phyloP scores from a whole-genome alignment of 2,797 vertebrate genomes.

The Moxostoma hubbsi region DNA sequence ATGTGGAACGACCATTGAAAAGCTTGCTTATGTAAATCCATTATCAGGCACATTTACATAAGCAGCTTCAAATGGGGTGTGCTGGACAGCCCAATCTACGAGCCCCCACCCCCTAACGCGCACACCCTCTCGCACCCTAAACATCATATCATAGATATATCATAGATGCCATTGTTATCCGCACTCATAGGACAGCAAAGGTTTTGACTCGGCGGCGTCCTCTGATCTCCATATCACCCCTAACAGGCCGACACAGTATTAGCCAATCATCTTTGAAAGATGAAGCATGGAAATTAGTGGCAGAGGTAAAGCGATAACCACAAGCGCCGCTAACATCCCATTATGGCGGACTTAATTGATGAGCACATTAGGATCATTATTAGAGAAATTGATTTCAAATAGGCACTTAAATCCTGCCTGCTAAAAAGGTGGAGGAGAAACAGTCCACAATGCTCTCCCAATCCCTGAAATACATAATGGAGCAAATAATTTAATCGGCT shows the following conservation, averaged over 20 bases:
- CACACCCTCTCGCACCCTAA: constrained; percentile 36
- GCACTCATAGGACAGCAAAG: constrained; percentile 65
- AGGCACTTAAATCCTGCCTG: constrained; percentile 95
- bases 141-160: too few species aligned
- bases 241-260: constrained; percentile 86
- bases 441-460: constrained; percentile 83
- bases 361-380: constrained; percentile 99
- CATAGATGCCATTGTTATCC: constrained; percentile 68
- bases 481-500: constrained; percentile 99
- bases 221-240: constrained; percentile 85
- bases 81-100: neutral
- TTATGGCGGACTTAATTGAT: constrained; percentile 99
- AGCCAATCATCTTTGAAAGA: constrained; percentile 88
- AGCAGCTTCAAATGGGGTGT: constrained; percentile 69
- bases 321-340: constrained; percentile 91
- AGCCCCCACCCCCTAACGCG: neutral
- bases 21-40: constrained; percentile 88
- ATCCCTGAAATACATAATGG: constrained; percentile 97
- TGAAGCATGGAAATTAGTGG: constrained; percentile 92
- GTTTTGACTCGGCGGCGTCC: constrained; percentile 71
- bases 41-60: constrained; percentile 86
- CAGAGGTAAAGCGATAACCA: constrained; percentile 92
- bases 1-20: constrained; percentile 74
- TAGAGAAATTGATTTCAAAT: constrained; percentile 99
- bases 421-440: constrained; percentile 82